Evolutionary conservation across 2,113 vertebrate genomes (phyloP), one percentile per base, ranked within the genome.

Genomic region (Blennius ocellaris): DNA sequence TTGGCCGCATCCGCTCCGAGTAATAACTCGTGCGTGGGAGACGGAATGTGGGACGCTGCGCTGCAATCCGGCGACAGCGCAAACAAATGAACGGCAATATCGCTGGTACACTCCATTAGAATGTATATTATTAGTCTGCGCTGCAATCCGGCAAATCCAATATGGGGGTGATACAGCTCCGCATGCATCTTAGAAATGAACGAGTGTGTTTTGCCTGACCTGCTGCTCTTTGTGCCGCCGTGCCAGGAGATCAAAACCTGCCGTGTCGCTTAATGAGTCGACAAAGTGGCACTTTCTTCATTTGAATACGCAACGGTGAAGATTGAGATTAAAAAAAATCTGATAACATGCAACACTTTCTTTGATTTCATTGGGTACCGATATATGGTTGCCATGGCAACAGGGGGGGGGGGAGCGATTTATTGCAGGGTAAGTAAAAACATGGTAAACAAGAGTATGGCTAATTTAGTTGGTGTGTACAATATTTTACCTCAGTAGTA

Each of bases 111-210:
- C 55, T 76, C 53, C 67, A 74, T 81, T 82, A 66, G 47, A 57
- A 66, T 72, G 37, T 9, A 65, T 48, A 60, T 77, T 88, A 84
- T 76, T 80, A 85, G 67, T 75, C 59, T 55, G 72, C 69, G 0
- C 30, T 60, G 80, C 63, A 71, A 70, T 73, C 67, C 70, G 55
- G 55, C 16, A 87, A 86, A 90, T 79, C 73, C 78, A 85, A 81
- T 83, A 85, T 78, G 68, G 10, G 15, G 49, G 56, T 56, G 79
- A 79, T 66, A 61, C 16, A 17, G 74, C 12, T 41, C 40, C 55
- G 37, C 40, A 64, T 56, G 58, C 11, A n/a, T 63, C 45, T 62
- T 49, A 53, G 30, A 54, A 69, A 53, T 66, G 44, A 67, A 8
- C 5, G 11, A 43, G 45, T 39, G 41, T 43, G n/a, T 2, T 11